phyloP scores from a whole-genome alignment of 2,888 invertebrate genomes.

The Mimas tiliae region DNA sequence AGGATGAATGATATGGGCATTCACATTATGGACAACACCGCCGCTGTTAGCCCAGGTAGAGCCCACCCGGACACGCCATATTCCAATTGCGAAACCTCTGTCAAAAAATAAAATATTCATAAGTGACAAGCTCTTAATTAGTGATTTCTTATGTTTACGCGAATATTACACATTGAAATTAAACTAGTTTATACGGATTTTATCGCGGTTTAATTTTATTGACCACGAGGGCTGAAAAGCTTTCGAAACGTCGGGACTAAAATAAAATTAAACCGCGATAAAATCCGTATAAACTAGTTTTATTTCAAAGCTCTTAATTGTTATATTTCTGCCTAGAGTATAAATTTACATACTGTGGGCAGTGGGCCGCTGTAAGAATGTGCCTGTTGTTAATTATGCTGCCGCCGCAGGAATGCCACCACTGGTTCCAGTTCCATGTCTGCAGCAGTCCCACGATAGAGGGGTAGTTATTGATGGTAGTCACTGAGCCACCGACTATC shows the following conservation, averaged over 20 bases:
- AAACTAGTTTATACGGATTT: too few relatives aligned
- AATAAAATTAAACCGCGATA: too few relatives aligned
- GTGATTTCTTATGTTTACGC: too few relatives aligned
- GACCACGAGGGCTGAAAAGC: too few relatives aligned
- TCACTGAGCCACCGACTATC: constrained; percentile 52
- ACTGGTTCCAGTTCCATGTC: constrained; percentile 33
- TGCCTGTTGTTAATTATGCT: constrained; percentile 43
- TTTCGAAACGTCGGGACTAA: too few relatives aligned
- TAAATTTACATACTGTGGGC: constrained; percentile 30
- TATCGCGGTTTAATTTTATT: too few relatives aligned
- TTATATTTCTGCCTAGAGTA: too few relatives aligned
- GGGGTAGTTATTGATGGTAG: constrained; percentile 46
- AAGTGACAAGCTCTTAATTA: too few relatives aligned
- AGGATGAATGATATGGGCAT: constrained; percentile 43
- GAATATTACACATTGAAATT: too few relatives aligned
- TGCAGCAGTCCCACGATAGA: constrained; percentile 40
- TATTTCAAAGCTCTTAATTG: too few relatives aligned
- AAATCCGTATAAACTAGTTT: too few relatives aligned
- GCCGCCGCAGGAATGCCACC: constrained; percentile 46
- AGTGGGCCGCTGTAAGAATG: constrained; percentile 40
- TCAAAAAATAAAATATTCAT: constrained; percentile 22
- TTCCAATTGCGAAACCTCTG: constrained; percentile 41
- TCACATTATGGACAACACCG: constrained; percentile 43
- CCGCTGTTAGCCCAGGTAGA: constrained; percentile 52
- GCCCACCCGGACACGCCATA: constrained; percentile 49